Evolutionary conservation across 1,140 invertebrate species (phyloP).

Genomic region (Bemisia tabaci): DNA sequence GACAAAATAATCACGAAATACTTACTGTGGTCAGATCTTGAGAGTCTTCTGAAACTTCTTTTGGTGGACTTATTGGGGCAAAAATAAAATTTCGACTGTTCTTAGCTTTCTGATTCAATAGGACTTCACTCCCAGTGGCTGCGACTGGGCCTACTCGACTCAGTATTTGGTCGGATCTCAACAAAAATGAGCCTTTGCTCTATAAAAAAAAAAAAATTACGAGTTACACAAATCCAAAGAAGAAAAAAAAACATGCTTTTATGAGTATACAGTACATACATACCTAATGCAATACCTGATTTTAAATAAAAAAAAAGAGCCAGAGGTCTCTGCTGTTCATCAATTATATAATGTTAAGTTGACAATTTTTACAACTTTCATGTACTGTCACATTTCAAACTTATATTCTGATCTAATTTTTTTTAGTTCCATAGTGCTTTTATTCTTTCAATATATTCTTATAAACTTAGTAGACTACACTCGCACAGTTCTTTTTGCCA

Average conservation of each 20-base stretch:
- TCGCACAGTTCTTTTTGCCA: no score
- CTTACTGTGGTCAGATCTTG: neutral
- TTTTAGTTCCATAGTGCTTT: no score
- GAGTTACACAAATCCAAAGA: neutral
- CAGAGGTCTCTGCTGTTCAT: no score
- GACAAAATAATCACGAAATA: neutral
- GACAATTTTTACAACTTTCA: neutral
- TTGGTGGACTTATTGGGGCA: neutral
- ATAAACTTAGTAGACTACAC: no score
- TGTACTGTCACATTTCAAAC: no score
- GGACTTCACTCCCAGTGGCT: neutral
- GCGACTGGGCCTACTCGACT: neutral
- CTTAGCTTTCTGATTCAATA: neutral
- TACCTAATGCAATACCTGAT: neutral
- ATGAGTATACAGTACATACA: neutral
- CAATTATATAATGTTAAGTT: neutral
- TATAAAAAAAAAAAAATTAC: neutral
- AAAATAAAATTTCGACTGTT: neutral
- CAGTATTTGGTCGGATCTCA: neutral
- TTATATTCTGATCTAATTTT: no score
- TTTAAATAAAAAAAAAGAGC: neutral
- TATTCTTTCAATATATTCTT: no score
- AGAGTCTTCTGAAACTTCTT: neutral
- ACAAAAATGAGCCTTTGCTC: neutral
- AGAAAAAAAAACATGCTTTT: neutral